Conservation (phyloP, 1,140 invertebrate species). For the Branchinecta lynchi region DNA sequence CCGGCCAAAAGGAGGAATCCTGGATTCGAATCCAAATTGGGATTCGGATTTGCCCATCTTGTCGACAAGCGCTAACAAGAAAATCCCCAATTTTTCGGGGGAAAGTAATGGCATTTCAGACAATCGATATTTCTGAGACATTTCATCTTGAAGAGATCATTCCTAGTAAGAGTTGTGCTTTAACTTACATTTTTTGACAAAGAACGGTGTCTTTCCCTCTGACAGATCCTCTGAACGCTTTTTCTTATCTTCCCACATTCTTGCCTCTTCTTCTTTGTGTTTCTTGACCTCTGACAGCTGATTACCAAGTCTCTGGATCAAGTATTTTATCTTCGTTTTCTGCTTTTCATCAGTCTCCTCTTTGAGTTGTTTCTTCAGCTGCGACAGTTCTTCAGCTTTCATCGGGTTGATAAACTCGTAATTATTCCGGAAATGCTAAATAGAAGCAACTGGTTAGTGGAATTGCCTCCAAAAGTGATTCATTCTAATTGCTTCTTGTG, state of each 20-base stretch:
- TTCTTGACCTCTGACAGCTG: not conserved
- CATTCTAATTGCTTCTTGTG: no score
- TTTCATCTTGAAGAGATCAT: no score
- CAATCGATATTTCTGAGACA: no score
- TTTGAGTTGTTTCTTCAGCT: not conserved
- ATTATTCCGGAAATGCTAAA: not conserved
- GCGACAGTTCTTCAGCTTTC: not conserved
- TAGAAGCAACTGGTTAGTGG: no score
- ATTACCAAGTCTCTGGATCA: not conserved
- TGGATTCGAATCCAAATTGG: no score
- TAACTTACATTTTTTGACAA: constrained; percentile 3
- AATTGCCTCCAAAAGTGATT: no score
- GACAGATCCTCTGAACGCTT: not conserved
- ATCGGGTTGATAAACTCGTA: not conserved
- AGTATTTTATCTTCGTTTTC: constrained; percentile 7
- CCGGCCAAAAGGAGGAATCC: no score
- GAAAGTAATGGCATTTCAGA: no score
- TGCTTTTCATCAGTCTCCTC: not conserved
- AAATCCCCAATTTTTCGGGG: no score
- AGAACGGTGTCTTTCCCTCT: not conserved
- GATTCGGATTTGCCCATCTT: no score
- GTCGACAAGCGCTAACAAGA: no score
- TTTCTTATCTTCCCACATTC: not conserved
- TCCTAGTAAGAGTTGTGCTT: no score
- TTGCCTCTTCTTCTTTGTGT: not conserved